Evolutionary conservation across 2,797 vertebrate species (phyloP), one percentile per base, ranked within the genome.

Genomic region (Danio choprae): DNA sequence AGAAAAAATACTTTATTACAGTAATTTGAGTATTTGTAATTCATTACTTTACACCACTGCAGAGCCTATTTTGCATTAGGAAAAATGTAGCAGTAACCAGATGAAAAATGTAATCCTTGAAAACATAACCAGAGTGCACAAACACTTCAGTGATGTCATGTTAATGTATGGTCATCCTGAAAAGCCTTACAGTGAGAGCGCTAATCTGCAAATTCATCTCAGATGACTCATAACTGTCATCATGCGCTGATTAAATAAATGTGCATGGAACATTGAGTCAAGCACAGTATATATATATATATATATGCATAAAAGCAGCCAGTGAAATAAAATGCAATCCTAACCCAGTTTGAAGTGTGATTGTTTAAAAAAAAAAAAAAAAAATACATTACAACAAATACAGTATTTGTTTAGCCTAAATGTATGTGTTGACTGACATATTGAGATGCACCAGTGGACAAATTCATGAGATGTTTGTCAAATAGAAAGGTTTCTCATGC

Each of bases 61-160:
- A 86, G 86, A 79, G 65, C 59, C 40, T 15, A 68, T 75, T 86
- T 90, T 55, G 53, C 22, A 67, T 22, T 53, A 75, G 70, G 22
- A 41, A 74, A 73, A 82, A 78, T 29, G 46, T 18, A 70, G 20
- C 62, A 72, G 44, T 44, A 43, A 64, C 41, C 50, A 64, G 70
- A 67, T 29, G 51, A 68, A 67, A 76, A 79, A 70, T 78, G 44
- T 1, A n/a, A 58, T 50, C 38, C 69, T 46, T 79, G 76, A 69
- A 71, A 83, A 82, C 76, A 79, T 71, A 80, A 18, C 40, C 74
- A 56, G 53, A 55, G 56, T 41, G 78, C 73, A 59, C 40, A 44
- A 75, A n/a, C 41, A 50, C 12, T 74, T 55, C 29, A 70, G 63
- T 51, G 65, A 56, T 58, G 62, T 77, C 69, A 75, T 68, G 72